Evolutionary conservation across 2,113 vertebrate genomes (phyloP).

Genomic region (Tachycineta bicolor): DNA sequence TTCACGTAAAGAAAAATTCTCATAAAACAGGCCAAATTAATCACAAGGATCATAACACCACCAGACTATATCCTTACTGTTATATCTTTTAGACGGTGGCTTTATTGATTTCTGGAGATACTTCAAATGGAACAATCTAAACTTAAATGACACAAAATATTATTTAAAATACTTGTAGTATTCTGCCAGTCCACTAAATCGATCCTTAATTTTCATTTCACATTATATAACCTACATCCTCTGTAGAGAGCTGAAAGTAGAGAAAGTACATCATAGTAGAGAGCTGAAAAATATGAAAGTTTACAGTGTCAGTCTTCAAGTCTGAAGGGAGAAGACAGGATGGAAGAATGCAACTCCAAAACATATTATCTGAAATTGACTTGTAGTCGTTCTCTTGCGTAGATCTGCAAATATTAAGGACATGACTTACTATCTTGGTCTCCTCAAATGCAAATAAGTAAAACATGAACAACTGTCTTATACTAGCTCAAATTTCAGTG

Average conservation of each 20-base stretch:
- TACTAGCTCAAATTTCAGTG: not conserved
- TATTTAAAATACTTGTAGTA: not conserved
- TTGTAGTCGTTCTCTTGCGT: not conserved
- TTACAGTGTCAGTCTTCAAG: not conserved
- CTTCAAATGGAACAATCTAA: not conserved
- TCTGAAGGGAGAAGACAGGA: not conserved
- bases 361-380: not conserved
- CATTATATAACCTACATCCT: not conserved
- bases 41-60: not conserved
- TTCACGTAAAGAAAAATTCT: not conserved
- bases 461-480: not conserved
- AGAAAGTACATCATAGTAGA: not conserved
- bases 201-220: not conserved
- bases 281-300: not conserved
- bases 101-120: not conserved
- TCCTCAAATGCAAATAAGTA: not conserved
- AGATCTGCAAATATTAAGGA: not conserved
- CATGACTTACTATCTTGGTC: not conserved
- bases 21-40: not conserved
- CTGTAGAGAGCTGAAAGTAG: not conserved
- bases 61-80: not conserved
- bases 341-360: not conserved
- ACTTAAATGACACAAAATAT: not conserved
- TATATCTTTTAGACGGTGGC: rapidly evolving
- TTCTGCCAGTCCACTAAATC: not conserved